Conservation (phyloP, 2,888 invertebrate genomes). For the Pollenia angustigena region DNA sequence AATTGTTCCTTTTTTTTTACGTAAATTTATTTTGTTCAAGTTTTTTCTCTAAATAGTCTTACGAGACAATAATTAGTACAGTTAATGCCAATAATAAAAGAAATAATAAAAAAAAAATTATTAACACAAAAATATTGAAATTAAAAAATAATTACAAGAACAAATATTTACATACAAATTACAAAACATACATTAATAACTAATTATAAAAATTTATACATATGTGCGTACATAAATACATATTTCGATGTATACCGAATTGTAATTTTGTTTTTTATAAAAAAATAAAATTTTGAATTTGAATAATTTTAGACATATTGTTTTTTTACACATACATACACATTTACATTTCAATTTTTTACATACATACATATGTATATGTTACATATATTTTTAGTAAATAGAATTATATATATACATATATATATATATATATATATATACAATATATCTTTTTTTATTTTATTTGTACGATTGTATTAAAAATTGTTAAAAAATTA, state of each 20-base stretch:
- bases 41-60: constrained; percentile 77
- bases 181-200: background rate
- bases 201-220: background rate
- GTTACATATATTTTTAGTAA: constrained; percentile 44
- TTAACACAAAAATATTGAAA: constrained; percentile 39
- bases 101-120: constrained; percentile 3
- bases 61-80: constrained; percentile 81
- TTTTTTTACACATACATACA: background rate
- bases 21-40: constrained; percentile 54
- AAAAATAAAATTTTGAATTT: constrained; percentile 21
- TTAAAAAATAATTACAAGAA: constrained; percentile 33
- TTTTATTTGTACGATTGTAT: constrained; percentile 62
- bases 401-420: background rate
- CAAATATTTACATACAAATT: constrained; percentile 33
- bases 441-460: background rate
- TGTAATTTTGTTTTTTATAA: constrained; percentile 26
- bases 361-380: constrained; percentile 39
- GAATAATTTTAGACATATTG: constrained; percentile 39
- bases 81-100: constrained; percentile 74
- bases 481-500: constrained; percentile 55
- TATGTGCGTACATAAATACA: constrained; percentile 13
- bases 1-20: constrained; percentile 59
- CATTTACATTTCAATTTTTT: background rate
- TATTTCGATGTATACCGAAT: constrained; percentile 46
- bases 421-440: background rate